Evolutionary conservation across 1,140 invertebrate genomes (phyloP).

Genomic region (Anoplolepis gracilipes): DNA sequence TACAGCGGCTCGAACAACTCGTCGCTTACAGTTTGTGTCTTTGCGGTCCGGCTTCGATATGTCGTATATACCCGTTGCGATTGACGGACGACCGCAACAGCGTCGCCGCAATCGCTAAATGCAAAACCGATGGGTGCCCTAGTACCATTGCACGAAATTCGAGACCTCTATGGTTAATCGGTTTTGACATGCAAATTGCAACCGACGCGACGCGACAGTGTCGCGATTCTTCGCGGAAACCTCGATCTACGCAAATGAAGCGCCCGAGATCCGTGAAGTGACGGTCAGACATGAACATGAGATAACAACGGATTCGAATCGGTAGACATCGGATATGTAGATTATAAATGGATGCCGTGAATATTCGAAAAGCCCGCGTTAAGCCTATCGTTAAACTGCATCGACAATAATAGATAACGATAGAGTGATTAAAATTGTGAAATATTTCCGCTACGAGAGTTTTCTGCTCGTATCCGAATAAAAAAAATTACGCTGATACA

Average conservation of each 20-base stretch:
- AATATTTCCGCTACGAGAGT: neutral
- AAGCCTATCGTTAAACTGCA: neutral
- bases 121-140: constrained; percentile 61
- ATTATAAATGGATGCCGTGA: no score
- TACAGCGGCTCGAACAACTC: constrained; percentile 35
- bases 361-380: neutral
- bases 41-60: constrained; percentile 63
- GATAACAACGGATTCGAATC: neutral
- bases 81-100: constrained; percentile 69
- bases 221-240: constrained; percentile 26
- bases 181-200: constrained; percentile 64
- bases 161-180: constrained; percentile 48
- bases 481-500: neutral
- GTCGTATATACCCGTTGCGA: constrained; percentile 60
- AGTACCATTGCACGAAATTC: constrained; percentile 11
- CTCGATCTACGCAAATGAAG: constrained; percentile 21
- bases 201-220: neutral
- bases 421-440: constrained; percentile 29
- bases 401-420: neutral
- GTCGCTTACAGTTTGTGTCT: constrained; percentile 59
- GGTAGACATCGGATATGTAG: neutral
- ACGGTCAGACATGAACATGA: neutral
- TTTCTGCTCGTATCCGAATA: neutral
- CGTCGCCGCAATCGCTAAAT: constrained; percentile 70
- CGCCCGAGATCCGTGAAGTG: neutral